Evolutionary conservation across 2,113 vertebrate species (phyloP), one percentile per base, ranked within the genome.

Genomic region (Tyrannus savana): DNA sequence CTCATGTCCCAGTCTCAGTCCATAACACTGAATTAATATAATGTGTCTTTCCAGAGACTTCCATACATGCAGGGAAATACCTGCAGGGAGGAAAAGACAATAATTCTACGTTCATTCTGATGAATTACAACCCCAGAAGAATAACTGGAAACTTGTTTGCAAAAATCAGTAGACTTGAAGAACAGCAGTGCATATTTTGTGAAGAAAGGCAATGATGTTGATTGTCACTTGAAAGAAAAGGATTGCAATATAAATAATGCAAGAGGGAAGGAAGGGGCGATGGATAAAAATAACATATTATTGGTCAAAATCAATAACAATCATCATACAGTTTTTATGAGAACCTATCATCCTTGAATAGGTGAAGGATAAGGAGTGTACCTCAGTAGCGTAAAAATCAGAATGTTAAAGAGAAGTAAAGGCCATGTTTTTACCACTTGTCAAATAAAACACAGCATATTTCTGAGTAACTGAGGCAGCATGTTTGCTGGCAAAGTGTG

Each of bases 81-180:
- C 50, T 96, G 74, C 83, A 92, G 46, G 74, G 84, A 96, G 73
- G 62, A 93, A 94, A 96, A 92, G 14, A 58, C 47, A 92, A 83
- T 69, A 67, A 77, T 41, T 78, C 31, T 71, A 4, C 0, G 3
- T 88, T 75, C 30, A 83, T 88, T 96, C 19, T 31, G 58, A 41
- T 85, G 67, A 66, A 91, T 85, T 77, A 75, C 47, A 84, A 77
- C 35, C n/a, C 31, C 64, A 71, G 75, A 85, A 95, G 78, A 89
- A 82, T 79, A 87, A 56, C 71, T 90, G 52, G 53, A 90, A 91
- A 87, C 37, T 78, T 89, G 63, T 56, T 88, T 60, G 81, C 55
- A 67, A 75, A 95, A 96, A 93, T 31, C 85, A 62, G 42, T 23
- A 73, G 77, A 49, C 76, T 89, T 93, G 76, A 64, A 93, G 94